Base-by-base conservation (phyloP, 2,797 vertebrate species). In the Threskiornis aethiopicus region DNA sequence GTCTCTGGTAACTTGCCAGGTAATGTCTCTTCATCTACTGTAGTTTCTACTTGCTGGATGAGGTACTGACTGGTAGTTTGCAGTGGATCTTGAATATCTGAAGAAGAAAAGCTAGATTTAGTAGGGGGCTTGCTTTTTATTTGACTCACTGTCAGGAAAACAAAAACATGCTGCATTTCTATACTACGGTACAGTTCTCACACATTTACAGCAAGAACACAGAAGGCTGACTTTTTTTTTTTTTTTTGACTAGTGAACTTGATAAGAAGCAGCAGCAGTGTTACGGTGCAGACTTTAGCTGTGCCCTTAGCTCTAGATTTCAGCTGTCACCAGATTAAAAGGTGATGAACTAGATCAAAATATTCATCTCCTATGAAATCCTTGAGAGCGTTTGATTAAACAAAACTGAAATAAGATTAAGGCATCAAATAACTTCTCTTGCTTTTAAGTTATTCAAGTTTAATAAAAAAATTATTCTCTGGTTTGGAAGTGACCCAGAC, bases 1-100 rank as follows among this genome's bases (percentile, higher is more conserved):
- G 99, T 99, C 97, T 99, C 99, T 3, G 99, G 99, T 89, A 99
- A 98, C 92, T 99, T 99, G 49, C 99, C 99, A 17, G 99, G 99
- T 64, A 99, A 97, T 5, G 99, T 98, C 2, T 98, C 98, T 97
- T 99, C 99, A 78, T 99, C 99, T 89, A 99, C 97, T 7, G 99
- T 99, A 73, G 99, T 99, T 88, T 99, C 99, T 13, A 98, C 98
- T 78, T 99, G 98, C 93, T 97, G 98, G 65, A 98, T 92, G 18
- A 99, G 98, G 91, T 99, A 99, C 96, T 99, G 99, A 95, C 99
- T 99, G 71, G 99, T 99, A 89, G 99, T 99, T 91, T 99, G 99
- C 76, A 99, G 96, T 8, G 99, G 97, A 93, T 98, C 97, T 93
- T 98, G 98, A 82, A 98, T 98, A 90, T 98, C 99, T 94, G 95